Evolutionary conservation across 2,113 vertebrate genomes (phyloP), one percentile per base, ranked within the genome.

Genomic region (Ameiurus melas): DNA sequence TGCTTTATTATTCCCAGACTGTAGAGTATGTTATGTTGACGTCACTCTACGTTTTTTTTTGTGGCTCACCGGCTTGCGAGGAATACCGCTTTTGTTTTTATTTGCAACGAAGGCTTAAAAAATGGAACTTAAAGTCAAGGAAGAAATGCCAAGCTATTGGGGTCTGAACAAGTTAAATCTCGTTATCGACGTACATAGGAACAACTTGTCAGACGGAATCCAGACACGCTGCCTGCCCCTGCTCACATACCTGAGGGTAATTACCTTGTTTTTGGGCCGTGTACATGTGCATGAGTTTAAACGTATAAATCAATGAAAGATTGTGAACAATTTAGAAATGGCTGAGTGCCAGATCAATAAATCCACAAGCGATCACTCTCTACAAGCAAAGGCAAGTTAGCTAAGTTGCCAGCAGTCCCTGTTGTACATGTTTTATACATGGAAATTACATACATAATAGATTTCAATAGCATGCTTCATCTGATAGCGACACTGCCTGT

Each of bases 1-100:
- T 36, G 30, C 84, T 57, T 73, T 57, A 62, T 60, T 86, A 78
- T 62, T 86, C 62, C 57, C 85, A 86, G 85, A 73, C 70, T 55
- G n/a, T 43, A 62, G 71, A 17, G 17, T 78, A 78, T 68, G 22
- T 27, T 39, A 58, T 0, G 33, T 66, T 84, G 39, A 68, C 6
- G 25, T 84, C 83, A 66, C 27, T 51, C 12, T 83, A 5, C 77
- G 4, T 2, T 62, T 80, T n/a, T n/a, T n/a, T 80, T 80, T 55
- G 25, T 30, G 27, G 25, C n/a, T 80, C 51, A 30, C 55, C 7
- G 2, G 79, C 14, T 47, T 51, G 3, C 2, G 19, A 43, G 62
- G 33, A 64, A 84, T 66, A 84, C 39, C 7, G 27, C 1, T 19
- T 68, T 66, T 84, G 60, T 68, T 68, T 84, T 84, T 39, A 17